phyloP scores from a whole-genome alignment of 2,888 invertebrate genomes.

The Diarsia dahlii region DNA sequence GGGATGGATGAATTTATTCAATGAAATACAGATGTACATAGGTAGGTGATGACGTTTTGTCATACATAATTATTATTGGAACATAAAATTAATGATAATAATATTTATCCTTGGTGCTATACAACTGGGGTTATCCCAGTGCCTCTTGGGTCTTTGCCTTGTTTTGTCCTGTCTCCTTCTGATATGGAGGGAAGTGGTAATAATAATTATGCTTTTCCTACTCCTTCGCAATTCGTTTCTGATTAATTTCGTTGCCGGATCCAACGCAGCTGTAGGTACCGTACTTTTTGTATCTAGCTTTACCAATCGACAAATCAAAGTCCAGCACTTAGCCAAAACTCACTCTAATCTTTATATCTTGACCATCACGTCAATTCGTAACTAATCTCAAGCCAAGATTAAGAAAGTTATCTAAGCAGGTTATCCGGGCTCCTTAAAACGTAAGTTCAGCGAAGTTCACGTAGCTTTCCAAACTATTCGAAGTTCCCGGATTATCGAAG shows the following conservation, averaged over 20 bases:
- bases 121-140: too few species aligned
- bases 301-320: slow-evolving; percentile 10
- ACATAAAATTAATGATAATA: too few species aligned
- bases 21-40: neutral
- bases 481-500: slow-evolving; percentile 34
- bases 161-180: too few species aligned
- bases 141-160: too few species aligned
- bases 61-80: too few species aligned
- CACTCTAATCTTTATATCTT: slow-evolving; percentile 16
- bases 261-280: neutral
- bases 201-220: too few species aligned
- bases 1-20: neutral
- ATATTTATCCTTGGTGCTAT: too few species aligned
- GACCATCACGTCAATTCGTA: slow-evolving; percentile 30
- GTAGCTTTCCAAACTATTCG: slow-evolving; percentile 35
- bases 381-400: slow-evolving; percentile 48
- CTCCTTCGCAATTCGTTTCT: too few species aligned
- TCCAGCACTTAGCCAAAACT: slow-evolving; percentile 3
- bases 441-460: slow-evolving; percentile 53
- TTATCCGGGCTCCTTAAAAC: slow-evolving; percentile 40
- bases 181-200: too few species aligned
- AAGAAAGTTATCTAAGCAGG: slow-evolving; percentile 46
- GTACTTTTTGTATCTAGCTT: neutral
- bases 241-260: too few species aligned
- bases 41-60: too few species aligned